phyloP scores from a whole-genome alignment of 2,797 vertebrate genomes.

The Parauchenoglanis punctatus region DNA sequence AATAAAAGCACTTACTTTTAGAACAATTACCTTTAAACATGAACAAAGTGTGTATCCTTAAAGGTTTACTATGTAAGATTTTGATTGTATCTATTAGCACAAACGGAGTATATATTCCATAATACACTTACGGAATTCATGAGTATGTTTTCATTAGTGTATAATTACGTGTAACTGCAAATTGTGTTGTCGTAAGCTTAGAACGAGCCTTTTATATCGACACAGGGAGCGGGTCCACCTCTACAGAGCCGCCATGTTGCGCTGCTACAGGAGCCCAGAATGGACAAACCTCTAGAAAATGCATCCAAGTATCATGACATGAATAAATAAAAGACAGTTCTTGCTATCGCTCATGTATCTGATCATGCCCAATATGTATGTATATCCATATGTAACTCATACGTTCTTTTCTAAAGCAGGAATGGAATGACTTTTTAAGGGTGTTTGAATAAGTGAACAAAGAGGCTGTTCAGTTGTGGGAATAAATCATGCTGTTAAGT shows the following conservation, averaged over 20 bases:
- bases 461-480: constrained; percentile 22
- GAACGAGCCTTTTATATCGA: too few relatives aligned
- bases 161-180: too few relatives aligned
- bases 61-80: too few relatives aligned
- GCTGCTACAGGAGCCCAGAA: too few relatives aligned
- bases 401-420: background rate
- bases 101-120: too few relatives aligned
- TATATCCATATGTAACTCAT: background rate
- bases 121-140: too few relatives aligned
- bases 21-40: background rate
- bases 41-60: background rate
- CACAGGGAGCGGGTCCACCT: too few relatives aligned
- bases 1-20: background rate
- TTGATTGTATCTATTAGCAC: too few relatives aligned
- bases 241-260: too few relatives aligned
- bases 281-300: background rate
- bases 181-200: too few relatives aligned
- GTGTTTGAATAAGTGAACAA: constrained; percentile 22
- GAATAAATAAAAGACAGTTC: background rate
- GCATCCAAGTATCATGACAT: background rate
- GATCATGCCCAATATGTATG: too few relatives aligned
- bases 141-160: too few relatives aligned
- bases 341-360: background rate
- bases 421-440: background rate
- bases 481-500: constrained; percentile 32